Base-by-base conservation (phyloP, 1,140 invertebrate species). In the Achroia grisella region DNA sequence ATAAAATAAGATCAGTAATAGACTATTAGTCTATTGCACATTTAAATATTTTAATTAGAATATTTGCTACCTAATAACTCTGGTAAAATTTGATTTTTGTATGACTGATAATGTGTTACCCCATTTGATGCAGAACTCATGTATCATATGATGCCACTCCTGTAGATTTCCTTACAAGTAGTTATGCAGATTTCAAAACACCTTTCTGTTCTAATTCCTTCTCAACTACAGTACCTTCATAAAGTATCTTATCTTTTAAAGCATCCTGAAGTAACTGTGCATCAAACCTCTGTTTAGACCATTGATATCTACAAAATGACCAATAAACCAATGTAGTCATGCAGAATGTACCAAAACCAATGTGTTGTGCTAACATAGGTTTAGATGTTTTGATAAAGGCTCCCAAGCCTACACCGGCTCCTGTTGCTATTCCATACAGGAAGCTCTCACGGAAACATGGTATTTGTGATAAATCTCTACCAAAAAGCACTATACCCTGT, bases 371-470 rank as follows among this genome's bases (percentile, higher is more conserved):
- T 13, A 86, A 53, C 41, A 76, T 56, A 12, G 85, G 61, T 66
- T 84, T 87, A 56, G 90, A 91, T 4, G 90, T 91, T 48, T 90
- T 88, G 62, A 91, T 74, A 69, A 92, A 92, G 44, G 86, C 70
- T 2, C 64, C 67, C 32, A 92, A 49, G 8, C 90, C 90, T 35
- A 74, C 58, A n/a, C 76, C 88, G 39, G 91, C 40, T 39, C 90
- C 90, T 48, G 87, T 74, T 29, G 69, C 67, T 23, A 91, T 88
- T 4, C 90, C 90, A 72, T 89, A 88, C 0, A 91, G 41, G 54
- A 89, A 89, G 60, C 89, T 90, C 39, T 87, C 87, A 37, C 89
- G 82, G 66, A 91, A 91, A 61, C 90, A 92, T 12, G 91, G 90
- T 44, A 91, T 89, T 72, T 89, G 86, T 13, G 82, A 86, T 4